These are phyloP conservation scores for Enteromius afrohamiltoni DNA, from an alignment of 2,797 vertebrate species.

Conservation along the genomic window DNA sequence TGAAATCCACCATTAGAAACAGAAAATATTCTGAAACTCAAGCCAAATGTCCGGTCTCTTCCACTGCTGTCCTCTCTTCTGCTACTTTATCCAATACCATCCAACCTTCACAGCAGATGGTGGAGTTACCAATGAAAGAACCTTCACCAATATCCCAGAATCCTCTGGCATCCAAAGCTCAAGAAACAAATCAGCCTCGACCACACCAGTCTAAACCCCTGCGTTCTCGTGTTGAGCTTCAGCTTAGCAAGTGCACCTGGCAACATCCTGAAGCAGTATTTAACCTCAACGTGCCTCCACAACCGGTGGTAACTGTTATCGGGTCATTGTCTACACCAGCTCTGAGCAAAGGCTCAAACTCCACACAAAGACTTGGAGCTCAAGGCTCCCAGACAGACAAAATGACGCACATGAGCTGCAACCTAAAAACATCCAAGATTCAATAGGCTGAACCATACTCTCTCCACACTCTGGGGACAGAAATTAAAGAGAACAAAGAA, in stretches of 20 bases:
- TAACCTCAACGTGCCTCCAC: not conserved
- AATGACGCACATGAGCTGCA: not conserved
- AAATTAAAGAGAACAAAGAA: conserved; percentile 6
- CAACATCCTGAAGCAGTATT: conserved; percentile 30
- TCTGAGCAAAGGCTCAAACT: conserved; percentile 5
- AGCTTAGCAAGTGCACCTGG: conserved; percentile 57
- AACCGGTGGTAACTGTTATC: conserved; percentile 33
- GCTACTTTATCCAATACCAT: not conserved
- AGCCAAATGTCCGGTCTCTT: conserved; percentile 4
- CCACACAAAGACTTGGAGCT: conserved; percentile 13
- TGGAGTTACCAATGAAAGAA: conserved; percentile 16
- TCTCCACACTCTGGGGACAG: not conserved
- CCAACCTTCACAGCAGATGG: conserved; percentile 4
- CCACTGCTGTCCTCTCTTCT: not conserved
- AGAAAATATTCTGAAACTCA: conserved; percentile 21
- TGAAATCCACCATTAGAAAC: not conserved
- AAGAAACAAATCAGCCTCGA: conserved; percentile 27
- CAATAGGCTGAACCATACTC: conserved; percentile 17
- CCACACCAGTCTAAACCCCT: conserved; percentile 22
- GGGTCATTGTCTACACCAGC: conserved; percentile 41
- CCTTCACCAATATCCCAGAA: conserved; percentile 10
- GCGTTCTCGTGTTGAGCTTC: conserved; percentile 45
- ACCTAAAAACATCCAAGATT: not conserved
- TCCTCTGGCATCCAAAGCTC: conserved; percentile 2
- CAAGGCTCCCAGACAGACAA: not conserved